Evolutionary conservation across 2,888 invertebrate species (phyloP), one percentile per base, ranked within the genome.

Genomic region (Diarsia dahlii): DNA sequence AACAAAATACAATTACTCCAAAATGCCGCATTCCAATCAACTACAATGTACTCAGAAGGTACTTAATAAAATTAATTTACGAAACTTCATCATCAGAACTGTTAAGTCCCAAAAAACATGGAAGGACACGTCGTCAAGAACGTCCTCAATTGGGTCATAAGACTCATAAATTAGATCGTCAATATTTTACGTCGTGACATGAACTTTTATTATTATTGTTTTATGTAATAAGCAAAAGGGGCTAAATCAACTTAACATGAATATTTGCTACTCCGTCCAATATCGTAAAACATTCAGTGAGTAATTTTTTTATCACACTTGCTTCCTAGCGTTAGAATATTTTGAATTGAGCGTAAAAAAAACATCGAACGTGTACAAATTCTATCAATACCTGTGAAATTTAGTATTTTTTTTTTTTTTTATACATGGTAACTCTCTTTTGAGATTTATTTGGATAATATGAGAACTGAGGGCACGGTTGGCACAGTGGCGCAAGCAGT

Each of bases 121-220:
- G 12, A 70, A 18, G 67, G 73, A 73, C 67, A 78, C 80, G 73
- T 66, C 63, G 54, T 74, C 81, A 63, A 67, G 54, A 67, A 68
- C 52, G 23, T 63, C 63, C 66, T 28, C 74, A 60, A 48, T 73
- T 15, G 23, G 20, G 56, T 12, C 68, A 56, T 81, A 82, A 82
- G 23, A 15, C 50, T 12, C 68, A 60, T 81, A 82, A 82, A 79
- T 74, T 66, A 71, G 71, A 67, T 74, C 80, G 70, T 80, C 75
- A 79, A 83, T 80, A 80, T 76, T 83, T 84, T 84, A 83, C 62
- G 63, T 62, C 60, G 54, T 20, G 52, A 20, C 56, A 84, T 71
- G 46, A 80, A 83, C 23, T 80, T 80, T 77, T 80, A 81, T 64
- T 76, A 60, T 71, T 70, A 70, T 71, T 69, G 28, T 71, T 75